These are phyloP conservation scores for Poeciliopsis prolifica DNA, from an alignment of 2,113 vertebrate species.

Conservation along the genomic window DNA sequence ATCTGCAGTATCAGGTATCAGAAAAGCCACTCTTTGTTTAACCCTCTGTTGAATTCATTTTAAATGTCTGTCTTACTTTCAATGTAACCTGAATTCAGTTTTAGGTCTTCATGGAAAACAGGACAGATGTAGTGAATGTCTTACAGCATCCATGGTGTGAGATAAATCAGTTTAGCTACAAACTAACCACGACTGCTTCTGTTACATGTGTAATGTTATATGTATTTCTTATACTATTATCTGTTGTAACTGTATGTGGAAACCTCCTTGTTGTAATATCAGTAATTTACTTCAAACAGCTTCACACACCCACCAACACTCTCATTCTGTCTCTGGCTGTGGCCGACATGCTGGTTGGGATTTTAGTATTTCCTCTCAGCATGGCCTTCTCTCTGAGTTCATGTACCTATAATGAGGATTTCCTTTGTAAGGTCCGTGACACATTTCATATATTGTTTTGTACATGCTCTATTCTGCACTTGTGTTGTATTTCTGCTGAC, in stretches of 20 bases:
- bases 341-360: not conserved
- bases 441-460: not conserved
- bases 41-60: not conserved
- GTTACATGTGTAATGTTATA: not conserved
- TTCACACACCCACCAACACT: not conserved
- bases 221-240: not conserved
- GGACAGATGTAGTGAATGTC: not conserved
- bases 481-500: conserved; percentile 4
- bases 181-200: not conserved
- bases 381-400: not conserved
- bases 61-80: not conserved
- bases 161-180: not conserved
- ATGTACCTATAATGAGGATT: not conserved
- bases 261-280: not conserved
- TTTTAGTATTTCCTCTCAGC: not conserved
- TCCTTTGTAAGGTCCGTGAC: not conserved
- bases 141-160: not conserved
- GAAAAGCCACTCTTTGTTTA: not conserved
- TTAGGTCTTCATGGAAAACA: not conserved
- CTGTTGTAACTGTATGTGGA: not conserved
- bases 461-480: not conserved
- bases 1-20: too few species aligned
- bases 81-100: not conserved
- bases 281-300: not conserved
- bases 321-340: not conserved